Percentiles rank a stretch among this genome's conserved stretches.
These are phyloP conservation scores for Pandemis cinnamomeana DNA, from an alignment of 2,888 invertebrate genomes.

Conservation along the genomic window DNA sequence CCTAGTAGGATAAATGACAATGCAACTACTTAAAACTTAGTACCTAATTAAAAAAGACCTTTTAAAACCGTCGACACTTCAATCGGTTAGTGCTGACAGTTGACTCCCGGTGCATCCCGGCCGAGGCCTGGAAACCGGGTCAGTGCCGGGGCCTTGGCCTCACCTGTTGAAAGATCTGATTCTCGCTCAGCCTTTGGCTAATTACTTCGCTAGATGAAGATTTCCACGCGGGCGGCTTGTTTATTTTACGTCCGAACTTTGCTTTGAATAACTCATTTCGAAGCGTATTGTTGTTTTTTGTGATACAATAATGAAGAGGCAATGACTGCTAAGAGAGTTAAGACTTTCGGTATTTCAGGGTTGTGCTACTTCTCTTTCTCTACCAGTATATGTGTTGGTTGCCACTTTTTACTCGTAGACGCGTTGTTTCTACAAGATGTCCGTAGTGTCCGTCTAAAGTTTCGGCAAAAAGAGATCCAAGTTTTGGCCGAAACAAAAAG, in stretches of 20 bases:
- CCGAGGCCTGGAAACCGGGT: slow-evolving; percentile 67
- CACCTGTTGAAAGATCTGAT: slow-evolving; percentile 27
- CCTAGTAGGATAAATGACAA: too few species aligned
- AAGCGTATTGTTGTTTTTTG: background rate
- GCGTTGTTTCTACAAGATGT: too few species aligned
- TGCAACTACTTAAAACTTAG: too few species aligned
- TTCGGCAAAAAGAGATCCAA: too few species aligned
- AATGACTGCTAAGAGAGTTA: too few species aligned
- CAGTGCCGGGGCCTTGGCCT: slow-evolving; percentile 60
- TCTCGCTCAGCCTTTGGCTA: background rate
- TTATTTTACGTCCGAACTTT: slow-evolving; percentile 1
- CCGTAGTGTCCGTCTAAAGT: too few species aligned
- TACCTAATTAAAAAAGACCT: too few species aligned
- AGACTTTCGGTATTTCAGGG: background rate
- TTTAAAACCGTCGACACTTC: background rate
- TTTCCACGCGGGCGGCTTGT: slow-evolving; percentile 6
- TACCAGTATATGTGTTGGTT: background rate
- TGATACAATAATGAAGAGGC: background rate
- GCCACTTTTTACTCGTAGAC: background rate
- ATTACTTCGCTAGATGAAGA: slow-evolving; percentile 5
- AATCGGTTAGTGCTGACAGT: background rate
- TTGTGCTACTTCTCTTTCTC: background rate
- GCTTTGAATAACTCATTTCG: background rate
- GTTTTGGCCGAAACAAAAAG: too few species aligned
- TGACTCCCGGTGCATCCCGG: slow-evolving; percentile 7